Conservation (phyloP, 2,797 vertebrate species). For the Catostomus latipinnis region DNA sequence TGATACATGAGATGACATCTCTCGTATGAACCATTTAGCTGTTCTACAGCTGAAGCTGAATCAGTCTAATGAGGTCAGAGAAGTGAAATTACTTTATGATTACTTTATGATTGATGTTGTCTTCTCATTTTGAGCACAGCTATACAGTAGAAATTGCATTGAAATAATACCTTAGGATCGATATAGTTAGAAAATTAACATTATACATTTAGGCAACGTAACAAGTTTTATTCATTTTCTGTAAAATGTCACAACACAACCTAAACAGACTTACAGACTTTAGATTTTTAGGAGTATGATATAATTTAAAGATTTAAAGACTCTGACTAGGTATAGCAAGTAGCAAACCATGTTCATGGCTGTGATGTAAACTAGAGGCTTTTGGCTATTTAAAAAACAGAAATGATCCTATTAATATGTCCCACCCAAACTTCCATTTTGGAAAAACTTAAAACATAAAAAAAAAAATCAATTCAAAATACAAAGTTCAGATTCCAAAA, state of each 20-base stretch:
- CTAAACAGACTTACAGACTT: background rate
- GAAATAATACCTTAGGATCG: background rate
- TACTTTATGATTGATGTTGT: background rate
- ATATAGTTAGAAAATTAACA: too few species aligned
- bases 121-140: background rate
- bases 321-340: too few species aligned
- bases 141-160: background rate
- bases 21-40: conserved; percentile 16
- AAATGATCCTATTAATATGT: too few species aligned
- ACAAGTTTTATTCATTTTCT: background rate
- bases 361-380: too few species aligned
- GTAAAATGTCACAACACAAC: background rate
- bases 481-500: background rate
- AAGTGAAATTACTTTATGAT: background rate
- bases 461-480: background rate
- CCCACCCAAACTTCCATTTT: too few species aligned
- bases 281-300: background rate
- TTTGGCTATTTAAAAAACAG: too few species aligned
- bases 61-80: conserved; percentile 29
- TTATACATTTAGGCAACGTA: too few species aligned
- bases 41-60: conserved; percentile 7
- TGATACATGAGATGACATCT: conserved; percentile 26
- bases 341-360: too few species aligned
- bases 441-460: too few species aligned
- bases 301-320: too few species aligned